A percentile compares a stretch with the other conserved stretches of the same genome.
Conservation (phyloP, 2,888 invertebrate genomes). For the Merodon equestris region DNA sequence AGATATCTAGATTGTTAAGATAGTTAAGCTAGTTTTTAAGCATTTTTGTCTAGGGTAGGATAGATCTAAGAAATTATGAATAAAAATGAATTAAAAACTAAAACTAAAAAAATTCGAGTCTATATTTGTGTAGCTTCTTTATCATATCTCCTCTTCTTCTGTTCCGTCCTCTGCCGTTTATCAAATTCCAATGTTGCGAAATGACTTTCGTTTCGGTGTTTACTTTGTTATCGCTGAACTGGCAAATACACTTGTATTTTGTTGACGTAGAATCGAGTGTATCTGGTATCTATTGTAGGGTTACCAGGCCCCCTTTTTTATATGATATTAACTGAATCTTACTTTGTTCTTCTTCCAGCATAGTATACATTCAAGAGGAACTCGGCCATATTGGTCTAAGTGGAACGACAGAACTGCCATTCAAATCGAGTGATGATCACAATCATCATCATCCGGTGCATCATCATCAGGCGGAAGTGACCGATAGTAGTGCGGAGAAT, state of each 20-base stretch:
- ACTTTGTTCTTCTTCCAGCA: slow-evolving; percentile 78
- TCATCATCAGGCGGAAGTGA: slow-evolving; percentile 74
- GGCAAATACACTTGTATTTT: slow-evolving; percentile 21
- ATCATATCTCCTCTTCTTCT: slow-evolving; percentile 5
- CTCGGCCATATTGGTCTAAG: slow-evolving; percentile 80
- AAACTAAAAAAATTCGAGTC: too few species aligned
- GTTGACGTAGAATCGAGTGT: slow-evolving; percentile 35
- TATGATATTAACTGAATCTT: slow-evolving; percentile 19
- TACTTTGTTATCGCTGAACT: slow-evolving; percentile 31
- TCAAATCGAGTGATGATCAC: slow-evolving; percentile 71
- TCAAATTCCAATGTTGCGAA: slow-evolving; percentile 48
- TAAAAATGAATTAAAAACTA: too few species aligned
- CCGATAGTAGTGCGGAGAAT: slow-evolving; percentile 78
- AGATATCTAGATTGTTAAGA: too few species aligned
- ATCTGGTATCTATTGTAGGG: slow-evolving; percentile 22
- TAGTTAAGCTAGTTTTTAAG: too few species aligned
- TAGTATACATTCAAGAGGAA: slow-evolving; percentile 84
- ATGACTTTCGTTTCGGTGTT: slow-evolving; percentile 14
- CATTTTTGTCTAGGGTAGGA: too few species aligned
- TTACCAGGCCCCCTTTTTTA: slow-evolving; percentile 25
- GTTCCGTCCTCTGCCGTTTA: slow-evolving; percentile 6
- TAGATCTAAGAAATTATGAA: too few species aligned
- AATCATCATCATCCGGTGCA: slow-evolving; percentile 69
- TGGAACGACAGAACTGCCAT: slow-evolving; percentile 75
- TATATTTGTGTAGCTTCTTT: background rate